Conservation (phyloP, 2,888 invertebrate genomes). For the Nowickia ferox region DNA sequence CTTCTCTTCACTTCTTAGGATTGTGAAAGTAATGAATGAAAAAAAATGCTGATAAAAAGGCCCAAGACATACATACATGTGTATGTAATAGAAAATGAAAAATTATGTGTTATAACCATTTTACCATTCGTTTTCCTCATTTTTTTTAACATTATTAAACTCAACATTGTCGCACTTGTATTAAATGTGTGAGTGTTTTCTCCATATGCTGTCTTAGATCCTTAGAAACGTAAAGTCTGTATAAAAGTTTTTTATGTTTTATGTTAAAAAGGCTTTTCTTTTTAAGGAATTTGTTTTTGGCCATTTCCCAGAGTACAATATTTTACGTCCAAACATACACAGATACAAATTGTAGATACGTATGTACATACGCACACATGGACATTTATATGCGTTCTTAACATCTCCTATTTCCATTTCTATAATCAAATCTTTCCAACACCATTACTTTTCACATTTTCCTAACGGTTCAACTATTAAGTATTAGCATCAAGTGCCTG, state of each 20-base stretch:
- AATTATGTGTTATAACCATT: constrained; percentile 68
- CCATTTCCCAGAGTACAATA: neutral
- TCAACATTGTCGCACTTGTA: constrained; percentile 15
- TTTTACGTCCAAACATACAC: neutral
- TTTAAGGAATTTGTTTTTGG: constrained; percentile 18
- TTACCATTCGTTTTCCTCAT: constrained; percentile 28
- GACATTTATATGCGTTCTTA: neutral
- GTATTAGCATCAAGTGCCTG: constrained; percentile 13
- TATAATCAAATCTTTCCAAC: constrained; percentile 68
- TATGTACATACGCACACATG: neutral
- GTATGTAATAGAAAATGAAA: constrained; percentile 64
- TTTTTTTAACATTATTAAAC: constrained; percentile 40
- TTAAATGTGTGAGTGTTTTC: constrained; percentile 23
- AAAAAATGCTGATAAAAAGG: constrained; percentile 4
- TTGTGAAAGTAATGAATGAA: constrained; percentile 23
- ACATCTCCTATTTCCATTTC: constrained; percentile 51
- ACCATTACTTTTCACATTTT: constrained; percentile 57
- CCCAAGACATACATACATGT: constrained; percentile 4
- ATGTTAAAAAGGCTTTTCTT: constrained; percentile 30
- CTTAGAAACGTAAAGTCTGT: constrained; percentile 2
- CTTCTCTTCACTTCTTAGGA: constrained; percentile 12
- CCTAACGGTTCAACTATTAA: constrained; percentile 28
- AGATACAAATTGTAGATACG: neutral
- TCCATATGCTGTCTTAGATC: constrained; percentile 45
- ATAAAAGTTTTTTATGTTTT: constrained; percentile 10